Percentiles rank a stretch among this genome's conserved stretches.
These are phyloP conservation scores for Arge pagana DNA, from an alignment of 2,888 invertebrate genomes.

Conservation along the genomic window DNA sequence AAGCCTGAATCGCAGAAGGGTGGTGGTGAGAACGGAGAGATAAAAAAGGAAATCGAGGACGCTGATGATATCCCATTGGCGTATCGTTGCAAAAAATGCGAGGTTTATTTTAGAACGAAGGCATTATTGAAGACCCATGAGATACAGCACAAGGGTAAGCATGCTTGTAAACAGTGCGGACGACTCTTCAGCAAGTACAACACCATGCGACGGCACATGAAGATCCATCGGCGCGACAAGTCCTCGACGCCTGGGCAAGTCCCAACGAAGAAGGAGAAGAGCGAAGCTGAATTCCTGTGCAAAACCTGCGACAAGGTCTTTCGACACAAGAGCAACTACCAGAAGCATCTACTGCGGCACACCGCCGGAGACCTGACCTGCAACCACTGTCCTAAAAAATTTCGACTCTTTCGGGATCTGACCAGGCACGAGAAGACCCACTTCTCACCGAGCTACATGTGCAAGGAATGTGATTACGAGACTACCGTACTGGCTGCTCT, in stretches of 20 bases:
- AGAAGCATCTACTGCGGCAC: slow-evolving; percentile 50
- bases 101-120: slow-evolving; percentile 43
- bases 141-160: slow-evolving; percentile 45
- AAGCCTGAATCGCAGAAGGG: background rate
- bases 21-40: slow-evolving; percentile 17
- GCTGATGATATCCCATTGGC: slow-evolving; percentile 42
- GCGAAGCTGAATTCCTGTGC: slow-evolving; percentile 44
- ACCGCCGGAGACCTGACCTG: slow-evolving; percentile 50
- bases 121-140: slow-evolving; percentile 43
- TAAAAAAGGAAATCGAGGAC: slow-evolving; percentile 23
- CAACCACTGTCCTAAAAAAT: slow-evolving; percentile 53
- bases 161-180: slow-evolving; percentile 48
- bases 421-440: slow-evolving; percentile 55
- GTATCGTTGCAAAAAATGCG: slow-evolving; percentile 46
- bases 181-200: slow-evolving; percentile 44
- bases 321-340: slow-evolving; percentile 51
- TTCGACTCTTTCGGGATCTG: slow-evolving; percentile 51
- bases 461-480: slow-evolving; percentile 55
- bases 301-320: slow-evolving; percentile 51
- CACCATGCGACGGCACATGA: slow-evolving; percentile 49
- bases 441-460: slow-evolving; percentile 51
- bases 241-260: slow-evolving; percentile 18
- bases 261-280: slow-evolving; percentile 41
- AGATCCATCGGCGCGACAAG: slow-evolving; percentile 39
- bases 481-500: slow-evolving; percentile 51